Evolutionary conservation across 2,113 vertebrate genomes (phyloP), one percentile per base, ranked within the genome.

Genomic region (Vulpes ferrilata): DNA sequence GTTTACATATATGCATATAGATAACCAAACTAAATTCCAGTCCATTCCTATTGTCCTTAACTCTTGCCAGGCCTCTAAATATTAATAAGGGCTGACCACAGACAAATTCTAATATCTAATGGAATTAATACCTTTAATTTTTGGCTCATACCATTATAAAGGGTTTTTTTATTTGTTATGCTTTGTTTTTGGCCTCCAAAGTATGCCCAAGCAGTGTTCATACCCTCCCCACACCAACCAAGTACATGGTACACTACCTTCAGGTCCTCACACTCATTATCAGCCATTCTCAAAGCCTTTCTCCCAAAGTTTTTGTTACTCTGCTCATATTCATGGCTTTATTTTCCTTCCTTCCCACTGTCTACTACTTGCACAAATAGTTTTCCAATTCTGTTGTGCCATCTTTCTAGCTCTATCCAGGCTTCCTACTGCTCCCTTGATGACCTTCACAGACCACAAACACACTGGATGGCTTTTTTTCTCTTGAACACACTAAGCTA

Each of bases 1-100:
- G n/a, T 79, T 97, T 87, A 79, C 88, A 95, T 93, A 59, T 80
- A 27, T 81, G n/a, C 38, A 8, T 80, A 62, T 30, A 76, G 43
- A 59, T 38, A 85, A 82, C 27, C 32, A 94, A 89, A 59, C 30
- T 88, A 69, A 96, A 85, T 59, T 89, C 55, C 16, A 93, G 81
- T 74, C 30, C 87, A 51, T 64, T n/a, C 27, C n/a, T 65, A 23
- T 17, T 48, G 11, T 38, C 35, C 59, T 94, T 93, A 93, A 57
- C 43, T 96, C 53, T 97, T 95, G 22, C 81, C 57, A 81, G 62
- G 0, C 5, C 6, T 91, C 43, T 79, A 83, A 79, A 25, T 43
- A 48, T 80, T 11, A 94, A 38, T n/a, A 35, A 59, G 27, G 23
- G 3, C 12, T 79, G 65, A 79, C 48, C 30, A 53, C 69, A 60